A percentile compares a stretch with the other conserved stretches of the same genome.
Evolutionary conservation across 2,113 vertebrate genomes (phyloP).

Genomic region (Platysteira castanea): DNA sequence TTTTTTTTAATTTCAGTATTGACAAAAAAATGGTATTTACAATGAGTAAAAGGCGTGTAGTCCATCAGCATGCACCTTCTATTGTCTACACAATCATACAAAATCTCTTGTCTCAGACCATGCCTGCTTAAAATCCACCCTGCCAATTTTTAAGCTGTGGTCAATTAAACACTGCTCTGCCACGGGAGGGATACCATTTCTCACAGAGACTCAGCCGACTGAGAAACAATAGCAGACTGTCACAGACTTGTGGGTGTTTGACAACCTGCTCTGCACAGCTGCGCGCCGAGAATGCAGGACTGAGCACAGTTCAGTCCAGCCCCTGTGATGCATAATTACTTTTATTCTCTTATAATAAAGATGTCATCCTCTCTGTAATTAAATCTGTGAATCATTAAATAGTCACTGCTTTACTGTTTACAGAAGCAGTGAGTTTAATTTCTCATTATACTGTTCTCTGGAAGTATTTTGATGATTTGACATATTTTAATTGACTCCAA

Average conservation of each 20-base stretch:
- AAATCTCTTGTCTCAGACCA: background rate
- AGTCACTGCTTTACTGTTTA: background rate
- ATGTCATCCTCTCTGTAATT: conserved; percentile 7
- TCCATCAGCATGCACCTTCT: background rate
- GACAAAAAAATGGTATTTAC: background rate
- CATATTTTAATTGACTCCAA: background rate
- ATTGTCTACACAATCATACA: background rate
- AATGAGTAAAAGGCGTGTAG: background rate
- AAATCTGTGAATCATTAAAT: conserved; percentile 1
- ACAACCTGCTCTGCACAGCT: conserved; percentile 40
- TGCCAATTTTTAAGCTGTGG: background rate
- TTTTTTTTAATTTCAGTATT: background rate
- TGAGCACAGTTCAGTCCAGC: background rate
- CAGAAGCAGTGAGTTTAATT: conserved; percentile 1
- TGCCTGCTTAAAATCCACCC: background rate
- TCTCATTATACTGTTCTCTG: background rate
- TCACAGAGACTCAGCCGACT: background rate
- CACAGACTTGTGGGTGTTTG: conserved; percentile 26
- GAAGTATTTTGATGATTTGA: conserved; percentile 9
- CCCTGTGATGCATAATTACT: background rate
- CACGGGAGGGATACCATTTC: background rate
- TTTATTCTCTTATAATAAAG: conserved; percentile 21
- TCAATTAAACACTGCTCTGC: conserved; percentile 3
- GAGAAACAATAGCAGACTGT: conserved; percentile 3
- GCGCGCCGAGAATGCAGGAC: accelerated